Evolutionary conservation across 2,113 vertebrate genomes (phyloP).

Genomic region (Pseudonaja textilis): DNA sequence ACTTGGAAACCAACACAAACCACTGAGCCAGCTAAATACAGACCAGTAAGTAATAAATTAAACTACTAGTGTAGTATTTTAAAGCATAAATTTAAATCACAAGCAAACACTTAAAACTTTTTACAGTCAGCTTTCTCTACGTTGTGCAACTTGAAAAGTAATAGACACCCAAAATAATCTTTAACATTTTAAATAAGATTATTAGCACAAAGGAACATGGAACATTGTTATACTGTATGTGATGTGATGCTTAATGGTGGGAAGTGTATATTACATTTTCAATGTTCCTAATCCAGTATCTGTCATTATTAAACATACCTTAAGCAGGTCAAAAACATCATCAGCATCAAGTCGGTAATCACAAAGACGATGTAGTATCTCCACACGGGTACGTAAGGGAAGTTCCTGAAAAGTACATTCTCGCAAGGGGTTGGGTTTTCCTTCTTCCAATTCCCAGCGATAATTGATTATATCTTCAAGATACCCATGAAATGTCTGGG

Average conservation of each 20-base stretch:
- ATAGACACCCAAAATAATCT: background rate
- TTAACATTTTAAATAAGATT: background rate
- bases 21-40: background rate
- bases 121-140: background rate
- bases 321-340: constrained; percentile 95
- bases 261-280: background rate
- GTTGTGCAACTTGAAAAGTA: background rate
- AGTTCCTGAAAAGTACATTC: constrained; percentile 85
- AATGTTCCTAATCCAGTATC: background rate
- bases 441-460: constrained; percentile 96
- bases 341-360: constrained; percentile 96
- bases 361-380: constrained; percentile 93
- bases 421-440: constrained; percentile 90
- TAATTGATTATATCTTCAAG: constrained; percentile 98
- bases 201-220: background rate
- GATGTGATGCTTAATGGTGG: background rate
- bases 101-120: background rate
- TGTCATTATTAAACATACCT: constrained; percentile 74
- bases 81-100: background rate
- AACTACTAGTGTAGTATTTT: background rate
- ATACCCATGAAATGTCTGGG: constrained; percentile 89
- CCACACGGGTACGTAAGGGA: constrained; percentile 84
- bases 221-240: background rate
- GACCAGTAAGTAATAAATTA: background rate
- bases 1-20: background rate